phyloP scores from a whole-genome alignment of 2,113 vertebrate genomes.

The Stomatorhinus ivindoensis region DNA sequence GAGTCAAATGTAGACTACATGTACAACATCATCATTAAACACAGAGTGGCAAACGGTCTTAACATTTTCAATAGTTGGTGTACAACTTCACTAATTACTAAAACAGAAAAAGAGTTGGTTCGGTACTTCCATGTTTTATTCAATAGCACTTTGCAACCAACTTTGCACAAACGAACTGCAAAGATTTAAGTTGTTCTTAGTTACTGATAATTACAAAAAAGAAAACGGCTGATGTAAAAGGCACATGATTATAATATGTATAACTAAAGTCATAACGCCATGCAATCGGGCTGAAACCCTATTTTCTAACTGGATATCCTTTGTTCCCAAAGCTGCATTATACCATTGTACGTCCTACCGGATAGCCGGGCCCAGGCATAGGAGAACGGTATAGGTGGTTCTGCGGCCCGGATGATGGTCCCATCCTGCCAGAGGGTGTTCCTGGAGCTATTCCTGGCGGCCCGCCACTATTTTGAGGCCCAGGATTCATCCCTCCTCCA shows the following conservation, averaged over 20 bases:
- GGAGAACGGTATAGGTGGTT: constrained; percentile 65
- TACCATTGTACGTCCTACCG: constrained; percentile 45
- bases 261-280: not conserved
- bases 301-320: not conserved
- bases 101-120: not conserved
- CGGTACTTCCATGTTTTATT: not conserved
- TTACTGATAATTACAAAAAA: not conserved
- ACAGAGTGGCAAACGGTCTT: not conserved
- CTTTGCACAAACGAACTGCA: not conserved
- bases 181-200: not conserved
- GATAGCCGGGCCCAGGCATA: constrained; percentile 65
- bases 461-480: constrained; percentile 48
- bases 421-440: constrained; percentile 59
- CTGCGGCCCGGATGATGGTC: constrained; percentile 51
- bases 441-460: constrained; percentile 29
- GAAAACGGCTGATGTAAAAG: not conserved
- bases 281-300: not conserved
- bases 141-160: not conserved
- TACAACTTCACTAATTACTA: not conserved
- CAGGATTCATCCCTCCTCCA: constrained; percentile 49
- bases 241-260: not conserved
- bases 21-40: not conserved
- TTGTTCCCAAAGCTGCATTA: constrained; percentile 15
- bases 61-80: not conserved
- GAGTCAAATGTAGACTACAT: not conserved